Evolutionary conservation across 2,888 invertebrate genomes (phyloP), one percentile per base, ranked within the genome.

Genomic region (Sesia bembeciformis): DNA sequence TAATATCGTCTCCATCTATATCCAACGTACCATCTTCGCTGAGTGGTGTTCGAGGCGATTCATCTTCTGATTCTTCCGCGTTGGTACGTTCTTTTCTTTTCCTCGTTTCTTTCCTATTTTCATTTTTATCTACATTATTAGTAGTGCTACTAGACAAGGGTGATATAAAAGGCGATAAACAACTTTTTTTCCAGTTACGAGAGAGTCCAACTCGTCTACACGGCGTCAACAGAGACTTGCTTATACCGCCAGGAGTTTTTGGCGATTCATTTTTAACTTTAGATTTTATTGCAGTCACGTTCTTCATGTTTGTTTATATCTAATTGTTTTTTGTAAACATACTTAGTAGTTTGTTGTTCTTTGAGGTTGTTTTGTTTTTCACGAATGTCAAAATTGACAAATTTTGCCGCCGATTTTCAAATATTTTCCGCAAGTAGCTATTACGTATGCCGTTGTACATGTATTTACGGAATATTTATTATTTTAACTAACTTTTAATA

Each of bases 141-240:
- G 23, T 23, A 23, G 23, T 1, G 38, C 63, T 62, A 52, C 50
- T 58, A 3, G 72, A 40, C 40, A 84, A 53, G 40, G 88, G 88
- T n/a, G 88, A 86, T 53, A 84, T 66, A 60, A 88, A 87, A 1
- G 87, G 87, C 4, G 85, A 84, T 41, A 73, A 60, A 1, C 81
- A 77, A 57, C 66, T 70, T 63, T 79, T 84, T 59, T 66, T 81
- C 81, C 83, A 85, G 56, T 82, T 86, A 23, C 90, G 81, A 3
- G 91, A 90, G 40, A 91, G 73, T 5, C 91, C 91, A 42, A 91
- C 70, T 66, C 91, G 78, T 67, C 91, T 74, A 62, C 90, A 91
- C 38, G 91, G 91, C 52, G 91, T 91, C 49, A 91, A 68, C 46
- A 90, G 72, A 39, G 84, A 82, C 62, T 88, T 91, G 62, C 85